Base-by-base conservation (phyloP, 2,888 invertebrate species). In the Esperia sulphurella region DNA sequence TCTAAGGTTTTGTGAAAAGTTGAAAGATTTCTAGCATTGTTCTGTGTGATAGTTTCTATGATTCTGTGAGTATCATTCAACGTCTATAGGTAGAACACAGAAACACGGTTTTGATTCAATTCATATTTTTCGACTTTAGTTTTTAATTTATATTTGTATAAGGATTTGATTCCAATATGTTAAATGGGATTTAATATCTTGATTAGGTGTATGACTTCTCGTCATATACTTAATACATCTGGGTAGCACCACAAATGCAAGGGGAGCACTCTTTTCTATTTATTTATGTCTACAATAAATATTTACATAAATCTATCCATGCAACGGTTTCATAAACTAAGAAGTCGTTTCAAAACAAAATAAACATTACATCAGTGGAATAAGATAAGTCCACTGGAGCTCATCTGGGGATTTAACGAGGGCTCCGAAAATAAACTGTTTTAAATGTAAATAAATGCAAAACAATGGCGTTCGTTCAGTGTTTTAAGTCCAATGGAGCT, bases 401-500 rank as follows among this genome's bases (percentile, higher is more conserved):
- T 12, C 41, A 30, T 29, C 8, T 41, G 41, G 29, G 21, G 29
- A 41, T 39, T 39, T 39, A 21, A 39, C 39, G 41, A 48, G 60
- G 54, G 44, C 9, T 30, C 44, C 54, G 48, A 63, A 65, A 65
- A 67, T 67, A 61, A 59, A 52, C 41, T n/a, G 41, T 12, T 41
- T 41, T 30, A 41, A 39, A 13, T 21, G 28, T 41, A 21, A 41
- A 41, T 41, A 39, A 39, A 33, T 37, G 14, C n/a, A 14, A 45
- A 31, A 45, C 31, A 31, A 39, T 14, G 29, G 9, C 30, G 21
- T 31, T 14, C 45, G 14, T 40, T 31, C 14, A 38, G 45, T 31
- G 30, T 45, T 31, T 40, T 45, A 37, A 8, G n/a, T 7, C 13
- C 9, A 13, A 21, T 21, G 21, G 43, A 7, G 31, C 31, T 31